Percentiles rank a stretch among this genome's conserved stretches.
These are phyloP conservation scores for Megaceryle torquata DNA, from an alignment of 2,113 vertebrate species.

Conservation along the genomic window DNA sequence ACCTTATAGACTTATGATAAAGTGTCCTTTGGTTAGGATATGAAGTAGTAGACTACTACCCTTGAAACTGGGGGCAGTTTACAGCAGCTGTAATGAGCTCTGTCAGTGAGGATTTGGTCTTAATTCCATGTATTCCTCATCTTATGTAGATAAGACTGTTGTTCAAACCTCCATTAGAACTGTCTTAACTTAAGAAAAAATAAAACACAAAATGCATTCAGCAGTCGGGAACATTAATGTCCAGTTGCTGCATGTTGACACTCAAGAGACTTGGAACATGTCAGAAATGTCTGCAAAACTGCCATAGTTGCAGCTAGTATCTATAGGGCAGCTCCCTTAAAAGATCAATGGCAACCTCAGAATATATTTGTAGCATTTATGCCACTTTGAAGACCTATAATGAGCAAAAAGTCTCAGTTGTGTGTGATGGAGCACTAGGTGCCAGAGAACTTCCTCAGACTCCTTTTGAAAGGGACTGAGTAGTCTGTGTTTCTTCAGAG, in stretches of 20 bases:
- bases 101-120: background rate
- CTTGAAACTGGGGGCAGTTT: background rate
- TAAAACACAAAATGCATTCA: background rate
- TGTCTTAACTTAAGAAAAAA: background rate
- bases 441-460: background rate
- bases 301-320: background rate
- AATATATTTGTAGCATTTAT: background rate
- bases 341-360: background rate
- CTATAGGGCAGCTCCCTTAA: background rate
- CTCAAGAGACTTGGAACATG: accelerated
- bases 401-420: background rate
- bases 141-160: background rate
- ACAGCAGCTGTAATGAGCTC: background rate
- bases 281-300: background rate
- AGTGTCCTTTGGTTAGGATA: background rate
- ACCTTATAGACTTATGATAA: background rate
- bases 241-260: background rate
- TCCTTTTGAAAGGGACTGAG: background rate
- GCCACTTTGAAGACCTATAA: background rate
- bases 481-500: background rate
- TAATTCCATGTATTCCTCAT: background rate
- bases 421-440: background rate
- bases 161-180: background rate
- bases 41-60: background rate
- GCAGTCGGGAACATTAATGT: background rate